Percentiles rank a stretch among this genome's conserved stretches.
Conservation (phyloP, 1,140 invertebrate species). For the Pogonomyrmex californicus region DNA sequence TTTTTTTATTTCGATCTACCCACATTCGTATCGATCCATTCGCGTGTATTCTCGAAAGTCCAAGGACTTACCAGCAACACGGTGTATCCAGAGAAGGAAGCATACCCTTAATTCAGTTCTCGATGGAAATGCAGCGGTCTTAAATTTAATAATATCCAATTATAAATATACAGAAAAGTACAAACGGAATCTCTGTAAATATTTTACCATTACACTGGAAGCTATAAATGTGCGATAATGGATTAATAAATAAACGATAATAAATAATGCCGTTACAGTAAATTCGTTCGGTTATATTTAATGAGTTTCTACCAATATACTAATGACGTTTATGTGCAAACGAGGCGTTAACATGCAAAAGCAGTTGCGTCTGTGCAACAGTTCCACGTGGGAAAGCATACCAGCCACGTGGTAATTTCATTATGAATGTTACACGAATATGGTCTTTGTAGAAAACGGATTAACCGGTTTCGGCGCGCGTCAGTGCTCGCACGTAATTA, state of each 20-base stretch:
- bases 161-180: background rate
- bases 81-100: background rate
- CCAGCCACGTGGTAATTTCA: conserved; percentile 31
- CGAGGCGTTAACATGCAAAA: conserved; percentile 8
- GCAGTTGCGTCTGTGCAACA: background rate
- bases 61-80: background rate
- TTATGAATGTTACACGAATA: conserved; percentile 54
- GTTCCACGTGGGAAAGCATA: conserved; percentile 1
- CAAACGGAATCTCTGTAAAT: background rate
- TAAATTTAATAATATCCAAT: background rate
- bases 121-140: background rate
- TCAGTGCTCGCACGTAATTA: conserved; percentile 42
- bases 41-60: background rate
- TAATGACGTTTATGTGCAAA: conserved; percentile 25
- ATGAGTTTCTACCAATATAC: conserved; percentile 28
- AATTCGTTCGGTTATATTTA: conserved; percentile 14
- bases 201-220: background rate
- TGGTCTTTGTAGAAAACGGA: conserved; percentile 51
- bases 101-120: background rate
- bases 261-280: background rate
- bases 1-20: background rate
- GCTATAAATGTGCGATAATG: background rate
- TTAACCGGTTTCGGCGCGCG: conserved; percentile 47
- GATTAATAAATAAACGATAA: conserved; percentile 37
- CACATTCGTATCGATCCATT: background rate